Evolutionary conservation across 2,888 invertebrate species (phyloP).

Genomic region (Cyclophora albipunctata): DNA sequence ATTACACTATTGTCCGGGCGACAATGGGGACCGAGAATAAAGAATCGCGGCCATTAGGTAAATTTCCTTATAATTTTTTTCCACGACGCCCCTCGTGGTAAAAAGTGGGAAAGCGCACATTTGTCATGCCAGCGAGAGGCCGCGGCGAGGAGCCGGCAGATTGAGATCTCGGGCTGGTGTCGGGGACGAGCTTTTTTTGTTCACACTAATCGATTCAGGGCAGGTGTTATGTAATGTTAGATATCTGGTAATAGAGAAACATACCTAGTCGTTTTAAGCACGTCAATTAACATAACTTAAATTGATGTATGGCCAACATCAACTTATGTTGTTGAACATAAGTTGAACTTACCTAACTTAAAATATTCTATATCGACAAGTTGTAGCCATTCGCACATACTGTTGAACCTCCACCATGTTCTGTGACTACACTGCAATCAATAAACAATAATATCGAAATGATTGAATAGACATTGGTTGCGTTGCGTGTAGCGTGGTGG

Average conservation of each 20-base stretch:
- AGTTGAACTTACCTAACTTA: no score
- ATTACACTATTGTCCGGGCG: constrained; percentile 69
- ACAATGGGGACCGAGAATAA: constrained; percentile 70
- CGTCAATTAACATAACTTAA: no score
- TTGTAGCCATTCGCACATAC: no score
- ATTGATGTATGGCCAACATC: no score
- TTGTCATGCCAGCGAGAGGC: constrained; percentile 49
- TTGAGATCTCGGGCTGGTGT: constrained; percentile 61
- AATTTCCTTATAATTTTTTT: constrained; percentile 76
- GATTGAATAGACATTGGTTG: constrained; percentile 46
- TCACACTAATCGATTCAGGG: constrained; percentile 44
- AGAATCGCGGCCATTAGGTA: constrained; percentile 74
- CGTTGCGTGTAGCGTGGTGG: constrained; percentile 21
- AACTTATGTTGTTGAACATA: background rate
- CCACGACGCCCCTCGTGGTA: constrained; percentile 65
- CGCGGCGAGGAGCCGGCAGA: constrained; percentile 16
- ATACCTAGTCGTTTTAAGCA: no score
- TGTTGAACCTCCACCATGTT: no score
- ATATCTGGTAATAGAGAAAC: no score
- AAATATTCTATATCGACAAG: no score
- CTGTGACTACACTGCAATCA: constrained; percentile 26
- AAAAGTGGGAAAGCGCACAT: constrained; percentile 59
- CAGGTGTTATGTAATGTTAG: constrained; percentile 19
- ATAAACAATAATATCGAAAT: constrained; percentile 56
- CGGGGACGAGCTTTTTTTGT: constrained; percentile 42